These are phyloP conservation scores for Harpalus rufipes DNA, from an alignment of 2,888 invertebrate genomes.

Conservation along the genomic window DNA sequence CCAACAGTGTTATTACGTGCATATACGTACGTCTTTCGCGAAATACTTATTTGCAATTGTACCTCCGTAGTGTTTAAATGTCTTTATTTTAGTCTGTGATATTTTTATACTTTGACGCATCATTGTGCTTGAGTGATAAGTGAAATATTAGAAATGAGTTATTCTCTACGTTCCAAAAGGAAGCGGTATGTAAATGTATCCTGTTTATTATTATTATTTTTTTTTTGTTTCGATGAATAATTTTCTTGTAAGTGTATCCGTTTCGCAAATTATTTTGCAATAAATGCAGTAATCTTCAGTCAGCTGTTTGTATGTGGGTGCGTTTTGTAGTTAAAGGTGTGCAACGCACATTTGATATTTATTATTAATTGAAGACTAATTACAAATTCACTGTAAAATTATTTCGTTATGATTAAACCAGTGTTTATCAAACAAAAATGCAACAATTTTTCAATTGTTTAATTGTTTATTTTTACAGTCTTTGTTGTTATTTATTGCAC, in stretches of 20 bases:
- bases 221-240: constrained; percentile 23
- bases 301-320: constrained; percentile 21
- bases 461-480: not conserved
- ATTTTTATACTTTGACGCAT: constrained; percentile 38
- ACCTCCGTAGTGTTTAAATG: constrained; percentile 19
- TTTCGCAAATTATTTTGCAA: constrained; percentile 8
- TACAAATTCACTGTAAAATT: not conserved
- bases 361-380: not conserved
- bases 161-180: constrained; percentile 53
- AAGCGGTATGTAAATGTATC: constrained; percentile 51
- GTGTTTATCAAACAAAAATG: not conserved
- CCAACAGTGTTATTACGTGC: constrained; percentile 47
- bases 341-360: not conserved
- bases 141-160: constrained; percentile 28
- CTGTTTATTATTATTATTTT: constrained; percentile 26
- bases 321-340: constrained; percentile 26
- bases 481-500: not conserved
- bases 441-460: not conserved
- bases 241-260: constrained; percentile 23
- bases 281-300: constrained; percentile 17
- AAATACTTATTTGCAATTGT: constrained; percentile 25
- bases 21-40: constrained; percentile 30
- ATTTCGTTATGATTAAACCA: not conserved
- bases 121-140: constrained; percentile 9
- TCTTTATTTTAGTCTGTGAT: constrained; percentile 43